Evolutionary conservation across 2,888 invertebrate genomes (phyloP).

Genomic region (Rhabditophanes sp.): DNA sequence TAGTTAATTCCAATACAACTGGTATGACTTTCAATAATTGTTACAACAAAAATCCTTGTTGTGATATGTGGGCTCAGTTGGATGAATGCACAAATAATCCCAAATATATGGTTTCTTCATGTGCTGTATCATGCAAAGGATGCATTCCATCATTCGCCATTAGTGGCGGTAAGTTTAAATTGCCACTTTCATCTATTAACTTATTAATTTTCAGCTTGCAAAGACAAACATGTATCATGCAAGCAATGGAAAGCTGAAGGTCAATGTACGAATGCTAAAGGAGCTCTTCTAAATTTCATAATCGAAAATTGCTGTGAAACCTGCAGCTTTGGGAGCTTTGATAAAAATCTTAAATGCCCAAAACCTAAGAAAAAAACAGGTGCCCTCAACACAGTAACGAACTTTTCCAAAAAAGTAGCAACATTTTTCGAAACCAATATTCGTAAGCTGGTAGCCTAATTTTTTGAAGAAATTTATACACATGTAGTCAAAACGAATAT

Average conservation of each 20-base stretch:
- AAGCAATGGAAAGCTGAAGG: conserved; percentile 14
- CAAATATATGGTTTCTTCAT: conserved; percentile 38
- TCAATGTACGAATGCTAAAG: conserved; percentile 11
- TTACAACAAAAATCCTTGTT: conserved; percentile 37
- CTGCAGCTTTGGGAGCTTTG: conserved; percentile 26
- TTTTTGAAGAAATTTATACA: no score
- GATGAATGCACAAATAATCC: conserved; percentile 27
- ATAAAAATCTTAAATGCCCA: neutral
- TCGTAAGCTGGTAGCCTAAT: no score
- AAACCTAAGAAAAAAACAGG: neutral
- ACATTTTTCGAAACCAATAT: no score
- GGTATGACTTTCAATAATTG: conserved; percentile 38
- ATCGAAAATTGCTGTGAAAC: conserved; percentile 33
- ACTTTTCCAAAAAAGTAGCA: no score
- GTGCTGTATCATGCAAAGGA: conserved; percentile 25
- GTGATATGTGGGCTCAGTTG: conserved; percentile 25
- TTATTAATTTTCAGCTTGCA: conserved; percentile 21
- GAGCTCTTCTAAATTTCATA: conserved; percentile 22
- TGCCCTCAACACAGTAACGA: neutral
- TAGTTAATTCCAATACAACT: conserved; percentile 12
- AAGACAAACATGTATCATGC: conserved; percentile 35
- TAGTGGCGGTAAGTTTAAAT: conserved; percentile 15
- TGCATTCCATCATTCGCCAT: conserved; percentile 31
- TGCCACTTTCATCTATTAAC: conserved; percentile 1
- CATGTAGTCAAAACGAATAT: no score